Conservation (phyloP, 2,113 vertebrate species). For the Heloderma charlesbogerti region DNA sequence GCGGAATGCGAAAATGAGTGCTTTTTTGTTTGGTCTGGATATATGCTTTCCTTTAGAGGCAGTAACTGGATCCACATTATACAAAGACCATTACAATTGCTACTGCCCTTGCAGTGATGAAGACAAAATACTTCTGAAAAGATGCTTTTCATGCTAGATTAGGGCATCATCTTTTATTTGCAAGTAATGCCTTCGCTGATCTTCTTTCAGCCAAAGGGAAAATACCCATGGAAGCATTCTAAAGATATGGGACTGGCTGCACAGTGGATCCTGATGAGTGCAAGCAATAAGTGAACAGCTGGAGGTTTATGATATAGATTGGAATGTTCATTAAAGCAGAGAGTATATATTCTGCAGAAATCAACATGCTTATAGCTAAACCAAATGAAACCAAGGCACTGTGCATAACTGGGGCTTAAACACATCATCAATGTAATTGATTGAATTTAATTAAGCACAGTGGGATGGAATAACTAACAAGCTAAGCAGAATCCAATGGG, state of each 20-base stretch:
- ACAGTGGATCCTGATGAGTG: not conserved
- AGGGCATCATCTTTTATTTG: constrained; percentile 34
- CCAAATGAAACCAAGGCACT: constrained; percentile 10
- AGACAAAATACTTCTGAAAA: constrained; percentile 65
- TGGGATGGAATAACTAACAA: not conserved
- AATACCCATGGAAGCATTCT: constrained; percentile 41
- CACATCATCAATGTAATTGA: not conserved
- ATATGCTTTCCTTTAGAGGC: constrained; percentile 55
- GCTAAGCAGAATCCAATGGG: not conserved
- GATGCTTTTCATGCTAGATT: constrained; percentile 41
- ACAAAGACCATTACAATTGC: constrained; percentile 66
- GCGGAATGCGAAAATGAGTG: constrained; percentile 54
- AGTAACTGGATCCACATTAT: constrained; percentile 65
- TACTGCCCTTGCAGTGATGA: constrained; percentile 59
- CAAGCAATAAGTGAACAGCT: constrained; percentile 8
- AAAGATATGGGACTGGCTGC: constrained; percentile 4
- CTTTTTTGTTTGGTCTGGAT: constrained; percentile 63
- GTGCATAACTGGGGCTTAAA: not conserved
- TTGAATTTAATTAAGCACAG: constrained; percentile 31
- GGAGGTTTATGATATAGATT: constrained; percentile 1
- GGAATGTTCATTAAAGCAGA: not conserved
- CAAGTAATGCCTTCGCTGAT: constrained; percentile 44
- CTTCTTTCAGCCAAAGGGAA: constrained; percentile 44
- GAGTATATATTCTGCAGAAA: not conserved
- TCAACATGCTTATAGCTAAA: not conserved